These are phyloP conservation scores for Halesus radiatus DNA, from an alignment of 1,140 invertebrate genomes.

Conservation along the genomic window DNA sequence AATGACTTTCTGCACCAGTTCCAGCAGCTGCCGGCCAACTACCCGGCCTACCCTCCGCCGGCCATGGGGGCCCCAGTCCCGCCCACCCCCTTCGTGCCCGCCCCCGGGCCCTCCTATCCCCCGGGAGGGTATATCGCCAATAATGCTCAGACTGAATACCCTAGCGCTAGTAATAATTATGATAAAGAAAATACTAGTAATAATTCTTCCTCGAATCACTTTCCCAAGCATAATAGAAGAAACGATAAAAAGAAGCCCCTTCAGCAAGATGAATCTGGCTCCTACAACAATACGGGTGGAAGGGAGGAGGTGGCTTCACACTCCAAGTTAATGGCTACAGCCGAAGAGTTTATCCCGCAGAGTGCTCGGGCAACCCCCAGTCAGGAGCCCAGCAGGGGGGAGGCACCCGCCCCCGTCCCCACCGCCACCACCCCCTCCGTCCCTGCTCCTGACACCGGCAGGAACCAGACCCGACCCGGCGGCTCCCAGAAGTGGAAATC, in stretches of 20 bases:
- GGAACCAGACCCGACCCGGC: not conserved
- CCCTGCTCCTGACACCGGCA: not conserved
- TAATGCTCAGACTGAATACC: not conserved
- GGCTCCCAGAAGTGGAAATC: conserved; percentile 32
- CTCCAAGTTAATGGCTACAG: conserved; percentile 66
- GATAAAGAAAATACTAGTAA: not conserved
- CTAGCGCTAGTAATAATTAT: not conserved
- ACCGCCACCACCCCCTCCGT: not conserved
- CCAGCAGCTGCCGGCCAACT: conserved; percentile 7
- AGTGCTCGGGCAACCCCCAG: conserved; percentile 50
- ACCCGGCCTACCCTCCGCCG: not conserved
- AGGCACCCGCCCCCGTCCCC: conserved; percentile 2
- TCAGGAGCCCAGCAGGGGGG: not conserved
- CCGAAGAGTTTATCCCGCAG: conserved; percentile 69
- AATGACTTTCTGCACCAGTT: conserved; percentile 42
- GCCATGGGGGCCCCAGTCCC: not conserved
- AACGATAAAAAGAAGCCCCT: conserved; percentile 13
- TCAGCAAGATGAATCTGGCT: not conserved
- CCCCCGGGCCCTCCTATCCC: not conserved
- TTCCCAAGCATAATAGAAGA: not conserved
- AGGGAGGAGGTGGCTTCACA: conserved; percentile 61
- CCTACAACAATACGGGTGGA: not conserved
- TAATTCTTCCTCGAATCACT: not conserved
- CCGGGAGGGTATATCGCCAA: not conserved
- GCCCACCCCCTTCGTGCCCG: not conserved